phyloP scores from a whole-genome alignment of 2,888 invertebrate genomes.

The Andrena minutula region DNA sequence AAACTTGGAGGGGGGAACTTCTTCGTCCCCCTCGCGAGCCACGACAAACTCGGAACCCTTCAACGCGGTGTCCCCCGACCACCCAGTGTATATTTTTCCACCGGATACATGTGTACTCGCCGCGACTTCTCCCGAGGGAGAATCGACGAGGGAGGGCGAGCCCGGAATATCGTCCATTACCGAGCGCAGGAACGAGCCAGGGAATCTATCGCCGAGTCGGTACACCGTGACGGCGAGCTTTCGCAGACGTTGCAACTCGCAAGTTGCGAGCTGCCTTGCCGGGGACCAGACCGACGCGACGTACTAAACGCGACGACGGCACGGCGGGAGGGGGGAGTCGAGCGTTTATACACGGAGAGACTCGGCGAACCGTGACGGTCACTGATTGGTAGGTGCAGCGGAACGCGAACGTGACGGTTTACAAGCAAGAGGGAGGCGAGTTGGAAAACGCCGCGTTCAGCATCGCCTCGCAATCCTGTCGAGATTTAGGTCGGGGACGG shows the following conservation, averaged over 20 bases:
- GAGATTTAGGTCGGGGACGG: constrained; percentile 42
- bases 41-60: not conserved
- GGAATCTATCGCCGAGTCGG: constrained; percentile 1
- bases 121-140: not conserved
- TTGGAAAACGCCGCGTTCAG: constrained; percentile 39
- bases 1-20: constrained; percentile 62
- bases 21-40: constrained; percentile 5
- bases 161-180: not conserved
- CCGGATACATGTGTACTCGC: constrained; percentile 33
- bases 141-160: not conserved
- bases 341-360: constrained; percentile 28
- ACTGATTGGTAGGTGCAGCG: constrained; percentile 50
- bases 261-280: constrained; percentile 1
- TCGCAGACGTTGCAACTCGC: constrained; percentile 41
- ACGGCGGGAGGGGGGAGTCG: too few relatives aligned
- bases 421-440: constrained; percentile 24
- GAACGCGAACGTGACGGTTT: constrained; percentile 54
- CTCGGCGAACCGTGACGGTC: constrained; percentile 51
- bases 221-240: constrained; percentile 25
- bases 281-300: constrained; percentile 10
- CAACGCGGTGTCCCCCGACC: not conserved
- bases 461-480: constrained; percentile 32
- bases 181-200: not conserved
- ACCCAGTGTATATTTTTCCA: constrained; percentile 25
- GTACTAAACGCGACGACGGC: constrained; percentile 38